These are phyloP conservation scores for Uropetala carovei DNA, from an alignment of 2,888 invertebrate species.

Conservation along the genomic window DNA sequence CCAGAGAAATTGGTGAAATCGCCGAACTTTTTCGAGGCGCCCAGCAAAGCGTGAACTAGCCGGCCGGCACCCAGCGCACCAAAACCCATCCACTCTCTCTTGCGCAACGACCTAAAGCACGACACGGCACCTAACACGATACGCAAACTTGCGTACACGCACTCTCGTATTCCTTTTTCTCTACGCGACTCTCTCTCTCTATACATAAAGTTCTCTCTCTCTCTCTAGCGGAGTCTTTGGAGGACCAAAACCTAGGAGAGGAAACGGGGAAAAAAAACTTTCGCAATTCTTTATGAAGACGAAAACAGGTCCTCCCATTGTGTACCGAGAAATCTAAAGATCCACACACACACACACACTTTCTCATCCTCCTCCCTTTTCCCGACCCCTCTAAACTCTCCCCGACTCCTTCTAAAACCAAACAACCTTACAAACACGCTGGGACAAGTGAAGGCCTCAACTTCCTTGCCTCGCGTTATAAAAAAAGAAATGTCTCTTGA, in stretches of 20 bases:
- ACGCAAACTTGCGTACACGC: neutral
- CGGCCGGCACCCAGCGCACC: constrained; percentile 34
- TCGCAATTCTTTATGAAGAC: neutral
- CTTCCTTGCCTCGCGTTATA: too few species aligned
- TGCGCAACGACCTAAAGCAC: neutral
- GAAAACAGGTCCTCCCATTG: neutral
- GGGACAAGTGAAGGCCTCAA: too few species aligned
- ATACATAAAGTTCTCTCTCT: neutral
- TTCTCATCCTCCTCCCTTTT: neutral
- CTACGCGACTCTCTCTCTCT: neutral
- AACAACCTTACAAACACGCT: neutral
- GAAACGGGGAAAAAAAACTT: neutral
- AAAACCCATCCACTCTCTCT: constrained; percentile 3
- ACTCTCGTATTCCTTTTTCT: neutral
- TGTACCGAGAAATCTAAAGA: neutral
- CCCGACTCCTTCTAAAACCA: neutral
- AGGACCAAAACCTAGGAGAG: neutral
- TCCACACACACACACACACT: neutral
- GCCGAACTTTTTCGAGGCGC: neutral
- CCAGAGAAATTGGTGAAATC: neutral
- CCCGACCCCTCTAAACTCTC: neutral
- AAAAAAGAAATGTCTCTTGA: too few species aligned
- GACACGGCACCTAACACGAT: neutral
- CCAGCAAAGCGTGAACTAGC: constrained; percentile 1
- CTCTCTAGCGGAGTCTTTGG: too few species aligned